Percentiles rank a stretch among this genome's conserved stretches.
Conservation (phyloP, 1,140 invertebrate species). For the Sweltsa coloradensis region DNA sequence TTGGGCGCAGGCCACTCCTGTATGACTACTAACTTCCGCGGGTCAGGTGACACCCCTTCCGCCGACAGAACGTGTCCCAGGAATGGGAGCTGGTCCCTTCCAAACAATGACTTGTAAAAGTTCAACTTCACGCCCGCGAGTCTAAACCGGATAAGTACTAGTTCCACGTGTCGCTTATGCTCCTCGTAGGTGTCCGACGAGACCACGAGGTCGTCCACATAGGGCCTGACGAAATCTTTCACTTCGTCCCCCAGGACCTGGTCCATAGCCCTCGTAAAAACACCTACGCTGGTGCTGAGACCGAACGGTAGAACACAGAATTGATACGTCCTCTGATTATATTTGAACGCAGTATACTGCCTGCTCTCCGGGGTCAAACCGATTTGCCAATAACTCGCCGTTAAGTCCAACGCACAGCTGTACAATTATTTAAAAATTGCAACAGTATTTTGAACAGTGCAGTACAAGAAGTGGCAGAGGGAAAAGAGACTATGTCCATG, state of each 20-base stretch:
- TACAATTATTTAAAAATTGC: no score
- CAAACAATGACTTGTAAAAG: constrained; percentile 17
- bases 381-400: constrained; percentile 28
- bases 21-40: constrained; percentile 6
- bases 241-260: constrained; percentile 4
- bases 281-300: constrained; percentile 15
- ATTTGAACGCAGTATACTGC: constrained; percentile 25
- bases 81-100: constrained; percentile 7
- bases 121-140: constrained; percentile 18
- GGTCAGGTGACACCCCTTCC: constrained; percentile 8
- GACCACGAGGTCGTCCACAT: constrained; percentile 20
- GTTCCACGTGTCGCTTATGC: constrained; percentile 16
- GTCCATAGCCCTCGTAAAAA: neutral
- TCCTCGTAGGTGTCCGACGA: constrained; percentile 15
- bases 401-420: no score
- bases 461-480: no score
- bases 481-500: no score
- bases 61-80: constrained; percentile 10
- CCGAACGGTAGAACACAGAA: constrained; percentile 26
- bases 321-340: constrained; percentile 22
- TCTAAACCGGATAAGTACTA: constrained; percentile 14
- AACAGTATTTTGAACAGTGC: no score
- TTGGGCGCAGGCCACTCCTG: constrained; percentile 10
- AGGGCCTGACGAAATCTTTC: constrained; percentile 13
- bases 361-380: constrained; percentile 18